Base-by-base conservation (phyloP, 2,888 invertebrate species). In the Drosophila leonis region DNA sequence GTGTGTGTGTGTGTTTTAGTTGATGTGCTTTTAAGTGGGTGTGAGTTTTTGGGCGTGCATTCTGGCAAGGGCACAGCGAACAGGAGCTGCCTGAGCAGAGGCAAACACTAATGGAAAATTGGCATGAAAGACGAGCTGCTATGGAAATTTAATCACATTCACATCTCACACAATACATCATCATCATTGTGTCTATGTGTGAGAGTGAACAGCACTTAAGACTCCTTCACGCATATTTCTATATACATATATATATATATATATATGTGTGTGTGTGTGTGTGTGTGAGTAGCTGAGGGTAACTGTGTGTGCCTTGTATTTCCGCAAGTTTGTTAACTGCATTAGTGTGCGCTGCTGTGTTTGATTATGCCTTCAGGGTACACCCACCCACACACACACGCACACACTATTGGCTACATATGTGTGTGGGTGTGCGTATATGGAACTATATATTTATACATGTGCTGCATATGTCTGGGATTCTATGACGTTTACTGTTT, bases 141-240 rank as follows among this genome's bases (percentile, higher is more conserved):
- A 90, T 87, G 90, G 87, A 87, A 86, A 87, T 87, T 87, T 88
- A 87, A 87, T 88, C 90, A 90, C 90, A 85, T 88, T 85, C 86
- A 83, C 86, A 87, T 80, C 80, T 88, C 87, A 83, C 84, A 84
- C 89, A 88, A 90, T 86, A 89, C 90, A 89, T 86, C 87, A 89
- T 89, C 83, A 83, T 88, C 84, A 87, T 78, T 78, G 81, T 78
- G 80, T 68, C 69, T 65, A 49, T 63, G 24, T 51, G 42, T 56
- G 56, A 55, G 57, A 55, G 59, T 68, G 73, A 69, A 62, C 65
- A 74, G 83, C 84, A 84, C 84, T 84, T 85, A 84, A 84, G 84
- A 73, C 74, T 81, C 56, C 72, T 87, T 57, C 60, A 81, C 74
- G 79, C 79, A 76, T 75, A 64, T 69, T 67, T 72, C 42, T 57